These are phyloP conservation scores for Semnornis frantzii DNA, from an alignment of 2,113 vertebrate species.

Conservation along the genomic window DNA sequence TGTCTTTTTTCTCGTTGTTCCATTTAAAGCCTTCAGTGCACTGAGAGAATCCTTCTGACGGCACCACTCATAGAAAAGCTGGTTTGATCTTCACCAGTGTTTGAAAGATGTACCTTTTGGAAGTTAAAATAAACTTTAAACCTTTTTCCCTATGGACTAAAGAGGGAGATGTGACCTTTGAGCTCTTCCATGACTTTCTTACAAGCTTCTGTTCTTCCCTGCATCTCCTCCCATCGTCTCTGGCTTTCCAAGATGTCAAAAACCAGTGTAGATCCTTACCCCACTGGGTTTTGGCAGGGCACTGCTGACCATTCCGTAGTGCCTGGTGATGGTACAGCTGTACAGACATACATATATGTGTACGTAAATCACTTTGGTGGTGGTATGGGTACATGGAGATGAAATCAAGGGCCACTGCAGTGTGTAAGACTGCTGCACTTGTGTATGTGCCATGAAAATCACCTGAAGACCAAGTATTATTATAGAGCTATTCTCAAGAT, in stretches of 20 bases:
- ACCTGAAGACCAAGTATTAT: not conserved
- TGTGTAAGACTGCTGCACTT: not conserved
- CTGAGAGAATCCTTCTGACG: not conserved
- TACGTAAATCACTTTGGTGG: not conserved
- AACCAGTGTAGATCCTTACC: not conserved
- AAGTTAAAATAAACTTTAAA: not conserved
- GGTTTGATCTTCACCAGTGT: not conserved
- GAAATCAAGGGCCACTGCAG: not conserved
- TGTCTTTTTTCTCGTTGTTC: fast-evolving
- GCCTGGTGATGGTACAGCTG: not conserved
- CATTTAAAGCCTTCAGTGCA: fast-evolving
- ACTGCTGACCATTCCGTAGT: not conserved
- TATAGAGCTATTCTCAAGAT: not conserved
- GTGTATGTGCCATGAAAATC: not conserved
- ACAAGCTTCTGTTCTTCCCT: not conserved
- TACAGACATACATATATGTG: fast-evolving
- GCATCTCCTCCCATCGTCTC: not conserved
- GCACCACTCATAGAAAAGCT: not conserved
- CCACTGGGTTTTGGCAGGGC: not conserved
- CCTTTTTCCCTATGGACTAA: not conserved
- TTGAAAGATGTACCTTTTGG: not conserved
- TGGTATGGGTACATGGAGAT: not conserved
- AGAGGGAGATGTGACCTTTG: not conserved
- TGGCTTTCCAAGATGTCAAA: not conserved
- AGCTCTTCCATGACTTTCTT: not conserved